phyloP scores from a whole-genome alignment of 2,797 vertebrate genomes.

The Enteromius mattozi region DNA sequence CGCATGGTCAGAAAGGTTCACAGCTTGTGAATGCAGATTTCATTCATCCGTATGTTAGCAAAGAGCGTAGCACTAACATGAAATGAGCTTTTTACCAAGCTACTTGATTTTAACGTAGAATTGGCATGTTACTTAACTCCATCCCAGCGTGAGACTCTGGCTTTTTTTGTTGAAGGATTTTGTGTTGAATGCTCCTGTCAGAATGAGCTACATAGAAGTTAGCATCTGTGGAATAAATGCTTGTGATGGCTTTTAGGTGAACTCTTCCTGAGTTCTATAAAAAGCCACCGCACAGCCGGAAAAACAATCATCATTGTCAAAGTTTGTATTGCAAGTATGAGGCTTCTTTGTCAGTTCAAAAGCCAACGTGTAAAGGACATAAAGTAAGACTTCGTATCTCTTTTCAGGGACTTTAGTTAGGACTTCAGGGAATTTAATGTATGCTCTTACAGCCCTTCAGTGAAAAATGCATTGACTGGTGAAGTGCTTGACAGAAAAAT shows the following conservation, averaged over 20 bases:
- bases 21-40: constrained; percentile 47
- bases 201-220: constrained; percentile 11
- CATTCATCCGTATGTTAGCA: constrained; percentile 29
- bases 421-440: background rate
- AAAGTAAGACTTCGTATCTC: background rate
- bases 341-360: background rate
- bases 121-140: constrained; percentile 30
- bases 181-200: constrained; percentile 16
- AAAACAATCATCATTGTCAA: background rate
- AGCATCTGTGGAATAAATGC: constrained; percentile 15
- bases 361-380: background rate
- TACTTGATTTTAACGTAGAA: constrained; percentile 11
- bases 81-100: constrained; percentile 26
- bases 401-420: background rate
- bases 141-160: constrained; percentile 8
- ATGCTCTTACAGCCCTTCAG: background rate
- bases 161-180: constrained; percentile 27
- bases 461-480: background rate
- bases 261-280: background rate
- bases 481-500: background rate
- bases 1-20: constrained; percentile 52
- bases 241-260: constrained; percentile 19
- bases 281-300: background rate
- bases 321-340: background rate
- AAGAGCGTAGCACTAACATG: constrained; percentile 4